Percentiles rank a stretch among this genome's conserved stretches.
These are phyloP conservation scores for Synanthedon andrenaeformis DNA, from an alignment of 2,888 invertebrate species.

Conservation along the genomic window DNA sequence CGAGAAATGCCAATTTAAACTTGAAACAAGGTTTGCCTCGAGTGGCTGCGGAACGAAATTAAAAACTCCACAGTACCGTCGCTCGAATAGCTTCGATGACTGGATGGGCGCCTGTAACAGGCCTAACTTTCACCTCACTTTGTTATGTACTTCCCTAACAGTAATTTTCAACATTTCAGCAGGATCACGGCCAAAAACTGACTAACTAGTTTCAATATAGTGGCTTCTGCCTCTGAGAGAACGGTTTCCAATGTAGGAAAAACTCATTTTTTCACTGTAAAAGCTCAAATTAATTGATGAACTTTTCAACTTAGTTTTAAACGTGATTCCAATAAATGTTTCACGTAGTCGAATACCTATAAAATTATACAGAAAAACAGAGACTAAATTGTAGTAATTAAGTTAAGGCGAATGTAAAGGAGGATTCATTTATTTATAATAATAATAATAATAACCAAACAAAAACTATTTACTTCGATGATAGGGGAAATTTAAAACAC, in stretches of 20 bases:
- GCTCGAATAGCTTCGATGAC: slow-evolving; percentile 38
- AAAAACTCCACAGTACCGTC: slow-evolving; percentile 54
- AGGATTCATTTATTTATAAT: no score
- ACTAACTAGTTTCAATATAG: background rate
- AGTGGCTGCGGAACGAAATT: slow-evolving; percentile 64
- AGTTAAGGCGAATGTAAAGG: no score
- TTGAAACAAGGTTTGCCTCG: slow-evolving; percentile 67
- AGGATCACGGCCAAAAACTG: slow-evolving; percentile 31
- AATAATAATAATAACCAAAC: no score
- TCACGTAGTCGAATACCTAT: background rate
- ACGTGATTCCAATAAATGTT: no score
- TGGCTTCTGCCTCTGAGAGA: background rate
- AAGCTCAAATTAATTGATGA: background rate
- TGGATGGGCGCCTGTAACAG: slow-evolving; percentile 46
- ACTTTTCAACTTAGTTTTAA: no score
- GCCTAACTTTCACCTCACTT: slow-evolving; percentile 61
- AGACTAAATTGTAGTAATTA: background rate
- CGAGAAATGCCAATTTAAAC: slow-evolving; percentile 69
- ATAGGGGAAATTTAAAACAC: no score
- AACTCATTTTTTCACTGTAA: background rate
- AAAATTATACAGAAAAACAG: background rate
- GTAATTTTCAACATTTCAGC: slow-evolving; percentile 38
- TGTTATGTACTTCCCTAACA: slow-evolving; percentile 43
- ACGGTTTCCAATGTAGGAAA: background rate
- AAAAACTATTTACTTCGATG: no score